phyloP scores from a whole-genome alignment of 2,888 invertebrate genomes.

The Andrena fulva region DNA sequence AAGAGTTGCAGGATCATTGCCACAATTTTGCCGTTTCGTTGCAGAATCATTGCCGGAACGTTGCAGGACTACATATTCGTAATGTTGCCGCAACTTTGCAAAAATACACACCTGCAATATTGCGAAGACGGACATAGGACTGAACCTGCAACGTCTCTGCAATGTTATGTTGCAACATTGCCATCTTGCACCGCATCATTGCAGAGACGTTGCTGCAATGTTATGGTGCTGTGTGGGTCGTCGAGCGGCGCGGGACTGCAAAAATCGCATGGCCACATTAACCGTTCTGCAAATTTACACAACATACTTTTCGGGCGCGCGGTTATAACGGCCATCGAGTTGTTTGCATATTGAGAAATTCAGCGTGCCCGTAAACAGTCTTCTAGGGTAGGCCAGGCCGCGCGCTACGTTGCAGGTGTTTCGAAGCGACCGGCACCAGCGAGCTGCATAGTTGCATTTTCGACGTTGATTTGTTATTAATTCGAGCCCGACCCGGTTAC shows the following conservation, averaged over 20 bases:
- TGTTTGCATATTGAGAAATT: conserved; percentile 26
- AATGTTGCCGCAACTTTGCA: too few species aligned
- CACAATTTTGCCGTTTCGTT: too few species aligned
- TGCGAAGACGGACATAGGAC: too few species aligned
- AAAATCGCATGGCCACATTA: conserved; percentile 32
- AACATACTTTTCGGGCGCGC: conserved; percentile 16
- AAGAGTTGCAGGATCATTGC: too few species aligned
- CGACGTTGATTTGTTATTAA: conserved; percentile 33
- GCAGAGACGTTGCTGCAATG: too few species aligned
- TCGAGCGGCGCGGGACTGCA: neutral
- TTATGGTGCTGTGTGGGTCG: too few species aligned
- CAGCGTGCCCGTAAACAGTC: neutral
- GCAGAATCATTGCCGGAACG: too few species aligned
- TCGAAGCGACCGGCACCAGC: conserved; percentile 11
- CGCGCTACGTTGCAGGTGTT: neutral
- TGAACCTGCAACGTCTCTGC: too few species aligned
- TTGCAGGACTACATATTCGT: too few species aligned
- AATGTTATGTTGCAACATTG: too few species aligned
- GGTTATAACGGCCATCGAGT: conserved; percentile 14
- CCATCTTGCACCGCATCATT: too few species aligned
- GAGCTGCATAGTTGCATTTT: neutral
- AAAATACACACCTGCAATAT: too few species aligned
- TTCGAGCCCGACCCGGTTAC: conserved; percentile 1
- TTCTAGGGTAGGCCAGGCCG: conserved; percentile 12
- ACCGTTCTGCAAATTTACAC: conserved; percentile 31